Conservation (phyloP, 2,888 invertebrate species). For the Agrochola macilenta region DNA sequence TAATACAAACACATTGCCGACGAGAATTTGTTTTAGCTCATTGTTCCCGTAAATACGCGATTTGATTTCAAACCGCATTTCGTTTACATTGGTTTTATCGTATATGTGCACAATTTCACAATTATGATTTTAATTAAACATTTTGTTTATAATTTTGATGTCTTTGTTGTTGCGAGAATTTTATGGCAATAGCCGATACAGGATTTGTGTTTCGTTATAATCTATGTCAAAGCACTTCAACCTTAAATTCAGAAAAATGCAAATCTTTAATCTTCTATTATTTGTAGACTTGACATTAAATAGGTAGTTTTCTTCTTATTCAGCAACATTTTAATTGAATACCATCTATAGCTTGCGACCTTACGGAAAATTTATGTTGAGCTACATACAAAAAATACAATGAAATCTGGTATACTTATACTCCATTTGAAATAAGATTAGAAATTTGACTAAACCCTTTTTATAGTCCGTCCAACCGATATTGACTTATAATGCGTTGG, state of each 20-base stretch:
- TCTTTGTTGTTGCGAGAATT: slow-evolving; percentile 1
- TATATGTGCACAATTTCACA: slow-evolving; percentile 44
- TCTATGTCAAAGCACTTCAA: neutral
- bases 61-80: slow-evolving; percentile 60
- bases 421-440: too few relatives aligned
- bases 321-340: neutral
- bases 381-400: neutral
- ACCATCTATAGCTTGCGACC: neutral
- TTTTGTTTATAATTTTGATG: slow-evolving; percentile 29
- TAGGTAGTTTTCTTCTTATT: too few relatives aligned
- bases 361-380: too few relatives aligned
- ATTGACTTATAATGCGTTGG: too few relatives aligned
- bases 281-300: too few relatives aligned
- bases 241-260: neutral
- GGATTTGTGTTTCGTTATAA: neutral
- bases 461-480: too few relatives aligned
- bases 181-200: neutral
- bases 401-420: neutral
- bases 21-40: slow-evolving; percentile 67
- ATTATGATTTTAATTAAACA: slow-evolving; percentile 49
- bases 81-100: slow-evolving; percentile 49
- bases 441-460: too few relatives aligned
- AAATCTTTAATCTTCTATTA: neutral
- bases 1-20: slow-evolving; percentile 63
- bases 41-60: slow-evolving; percentile 60